A percentile compares a stretch with the other conserved stretches of the same genome.
Evolutionary conservation across 2,888 invertebrate species (phyloP).

Genomic region (Brachycybe producta): DNA sequence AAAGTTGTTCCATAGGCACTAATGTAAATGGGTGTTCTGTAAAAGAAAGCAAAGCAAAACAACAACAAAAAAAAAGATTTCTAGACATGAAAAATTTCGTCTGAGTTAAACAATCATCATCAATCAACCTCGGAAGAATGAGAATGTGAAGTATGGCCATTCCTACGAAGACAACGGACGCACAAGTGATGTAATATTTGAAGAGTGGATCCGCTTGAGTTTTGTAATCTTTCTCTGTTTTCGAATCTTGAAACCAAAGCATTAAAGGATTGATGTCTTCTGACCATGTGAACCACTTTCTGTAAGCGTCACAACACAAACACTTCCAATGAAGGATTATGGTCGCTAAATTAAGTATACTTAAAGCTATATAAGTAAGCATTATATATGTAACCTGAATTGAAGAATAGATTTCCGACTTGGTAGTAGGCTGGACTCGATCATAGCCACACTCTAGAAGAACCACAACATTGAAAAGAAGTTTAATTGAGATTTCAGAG

Average conservation of each 20-base stretch:
- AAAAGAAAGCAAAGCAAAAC: slow-evolving; percentile 6
- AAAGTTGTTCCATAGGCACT: slow-evolving; percentile 21
- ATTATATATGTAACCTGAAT: slow-evolving; percentile 55
- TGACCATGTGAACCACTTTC: slow-evolving; percentile 45
- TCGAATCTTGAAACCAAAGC: slow-evolving; percentile 62
- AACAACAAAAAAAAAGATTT: background rate
- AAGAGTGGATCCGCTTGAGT: slow-evolving; percentile 68
- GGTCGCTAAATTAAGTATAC: too few relatives aligned
- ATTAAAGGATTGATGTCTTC: slow-evolving; percentile 69
- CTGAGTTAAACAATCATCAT: background rate
- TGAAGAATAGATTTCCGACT: slow-evolving; percentile 67
- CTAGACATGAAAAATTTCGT: background rate
- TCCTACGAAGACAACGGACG: slow-evolving; percentile 59
- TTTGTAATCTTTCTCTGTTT: slow-evolving; percentile 64
- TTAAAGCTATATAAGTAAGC: background rate
- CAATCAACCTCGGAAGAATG: slow-evolving; percentile 55
- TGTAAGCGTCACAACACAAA: too few relatives aligned
- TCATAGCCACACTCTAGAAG: slow-evolving; percentile 43
- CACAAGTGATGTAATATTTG: slow-evolving; percentile 68
- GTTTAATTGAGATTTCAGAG: background rate
- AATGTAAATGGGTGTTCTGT: slow-evolving; percentile 22
- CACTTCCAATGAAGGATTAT: too few relatives aligned
- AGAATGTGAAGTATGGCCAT: slow-evolving; percentile 66
- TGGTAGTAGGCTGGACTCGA: slow-evolving; percentile 79
- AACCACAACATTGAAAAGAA: background rate